Conservation (phyloP, 2,113 vertebrate genomes). For the Eublepharis macularius region DNA sequence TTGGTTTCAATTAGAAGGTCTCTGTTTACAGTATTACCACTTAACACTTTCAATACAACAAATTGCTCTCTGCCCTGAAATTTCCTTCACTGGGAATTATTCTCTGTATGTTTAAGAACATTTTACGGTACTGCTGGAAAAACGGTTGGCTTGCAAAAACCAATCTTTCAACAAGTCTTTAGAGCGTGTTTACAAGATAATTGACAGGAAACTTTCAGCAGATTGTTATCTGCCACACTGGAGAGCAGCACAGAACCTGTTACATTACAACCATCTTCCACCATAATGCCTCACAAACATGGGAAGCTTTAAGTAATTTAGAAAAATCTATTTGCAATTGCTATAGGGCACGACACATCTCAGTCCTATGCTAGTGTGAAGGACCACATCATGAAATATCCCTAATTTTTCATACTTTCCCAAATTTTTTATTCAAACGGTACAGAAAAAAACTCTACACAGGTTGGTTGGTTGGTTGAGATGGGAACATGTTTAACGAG, state of each 20-base stretch:
- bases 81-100: background rate
- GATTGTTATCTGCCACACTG: no score
- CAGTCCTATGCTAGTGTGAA: background rate
- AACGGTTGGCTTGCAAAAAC: background rate
- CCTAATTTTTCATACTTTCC: background rate
- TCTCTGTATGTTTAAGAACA: background rate
- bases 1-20: background rate
- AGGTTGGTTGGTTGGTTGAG: background rate
- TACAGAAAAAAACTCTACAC: slow-evolving; percentile 7
- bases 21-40: background rate
- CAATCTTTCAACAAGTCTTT: background rate
- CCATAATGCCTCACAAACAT: background rate
- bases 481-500: background rate
- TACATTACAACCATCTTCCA: background rate
- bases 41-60: background rate
- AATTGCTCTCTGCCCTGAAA: background rate
- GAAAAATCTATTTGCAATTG: background rate
- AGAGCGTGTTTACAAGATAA: no score
- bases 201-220: no score
- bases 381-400: background rate
- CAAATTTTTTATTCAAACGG: background rate
- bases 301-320: background rate
- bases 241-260: background rate
- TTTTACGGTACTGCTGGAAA: background rate
- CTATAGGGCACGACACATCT: background rate